Base-by-base conservation (phyloP, 2,888 invertebrate species). In the Dexiosoma caninum region DNA sequence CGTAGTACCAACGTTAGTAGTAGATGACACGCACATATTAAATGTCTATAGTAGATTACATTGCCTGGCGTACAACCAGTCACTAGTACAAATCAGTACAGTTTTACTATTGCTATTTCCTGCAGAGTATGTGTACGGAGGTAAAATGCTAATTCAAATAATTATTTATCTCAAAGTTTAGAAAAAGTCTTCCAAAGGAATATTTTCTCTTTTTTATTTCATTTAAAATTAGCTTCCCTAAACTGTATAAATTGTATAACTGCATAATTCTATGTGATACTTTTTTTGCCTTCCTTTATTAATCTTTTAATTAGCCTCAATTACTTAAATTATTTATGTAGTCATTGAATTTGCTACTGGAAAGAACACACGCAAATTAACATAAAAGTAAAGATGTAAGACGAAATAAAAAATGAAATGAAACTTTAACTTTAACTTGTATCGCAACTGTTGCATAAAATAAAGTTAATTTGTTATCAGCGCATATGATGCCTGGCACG, bases 381-480 rank as follows among this genome's bases (percentile, higher is more conserved):
- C 49, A 59, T 67, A 57, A 62, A 62, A 74, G 42, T 51, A 19
- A 46, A 46, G 37, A 21, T 23, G 10, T 27, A 6, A 27, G 16
- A 37, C 9, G n/a, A 4, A 55, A 21, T n/a, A 19, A 30, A 32
- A 60, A 16, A 21, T 16, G n/a, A 66, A 46, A 44, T 44, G 51
- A 21, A 69, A 60, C n/a, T 53, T 32, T 69, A 46, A 70, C 77
- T 81, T 81, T 69, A 46, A 70, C 77, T 81, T 81, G 69, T 69
- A 44, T 42, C 69, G 70, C 70, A 72, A 81, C 72, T 77, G 81
- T 81, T 72, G 81, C 81, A 81, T 81, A 53, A 77, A 77, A 81
- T 74, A 81, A 81, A 77, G 62, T 77, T 81, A 81, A 81, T 81
- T 81, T 77, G 62, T 77, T 53, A 77, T 64, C 70, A 62, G 70